Conservation (phyloP, 2,888 invertebrate species). For the Trissoscelio sp. region DNA sequence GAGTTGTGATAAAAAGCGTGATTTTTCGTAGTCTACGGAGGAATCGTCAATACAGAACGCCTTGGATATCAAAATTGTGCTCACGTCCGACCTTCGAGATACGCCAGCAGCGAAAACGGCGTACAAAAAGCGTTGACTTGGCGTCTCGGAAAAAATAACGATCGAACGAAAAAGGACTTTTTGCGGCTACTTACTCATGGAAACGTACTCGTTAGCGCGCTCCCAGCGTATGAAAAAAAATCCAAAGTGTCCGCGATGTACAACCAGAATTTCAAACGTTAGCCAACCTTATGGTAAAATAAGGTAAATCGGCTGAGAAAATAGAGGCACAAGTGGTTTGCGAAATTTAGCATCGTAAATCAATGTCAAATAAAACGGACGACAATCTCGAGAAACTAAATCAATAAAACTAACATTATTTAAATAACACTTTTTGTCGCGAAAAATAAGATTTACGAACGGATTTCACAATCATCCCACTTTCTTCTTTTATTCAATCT, state of each 20-base stretch:
- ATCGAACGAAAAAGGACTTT: slow-evolving; percentile 50
- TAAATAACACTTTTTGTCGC: slow-evolving; percentile 1
- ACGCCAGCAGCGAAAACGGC: slow-evolving; percentile 42
- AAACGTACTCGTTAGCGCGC: slow-evolving; percentile 46
- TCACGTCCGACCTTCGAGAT: slow-evolving; percentile 67
- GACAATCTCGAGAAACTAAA: slow-evolving; percentile 6
- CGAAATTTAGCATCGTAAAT: slow-evolving; percentile 24
- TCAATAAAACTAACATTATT: slow-evolving; percentile 18
- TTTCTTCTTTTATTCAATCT: slow-evolving; percentile 25
- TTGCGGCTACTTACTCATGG: slow-evolving; percentile 36
- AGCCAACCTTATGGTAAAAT: slow-evolving; percentile 30
- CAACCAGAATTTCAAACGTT: slow-evolving; percentile 43
- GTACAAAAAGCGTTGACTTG: slow-evolving; percentile 51
- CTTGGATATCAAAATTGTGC: slow-evolving; percentile 55
- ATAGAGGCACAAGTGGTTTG: slow-evolving; percentile 37
- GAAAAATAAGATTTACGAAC: slow-evolving; percentile 6
- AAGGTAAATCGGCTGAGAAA: slow-evolving; percentile 33
- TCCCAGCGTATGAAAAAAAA: slow-evolving; percentile 8
- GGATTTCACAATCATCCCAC: slow-evolving; percentile 26
- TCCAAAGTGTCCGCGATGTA: slow-evolving; percentile 10
- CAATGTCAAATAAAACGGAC: slow-evolving; percentile 20
- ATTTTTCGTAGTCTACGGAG: slow-evolving; percentile 31
- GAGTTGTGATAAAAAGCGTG: slow-evolving; percentile 1
- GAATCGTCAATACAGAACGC: slow-evolving; percentile 60
- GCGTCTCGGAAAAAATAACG: slow-evolving; percentile 59